Conservation (phyloP, 2,888 invertebrate genomes). For the Torymus auratus region DNA sequence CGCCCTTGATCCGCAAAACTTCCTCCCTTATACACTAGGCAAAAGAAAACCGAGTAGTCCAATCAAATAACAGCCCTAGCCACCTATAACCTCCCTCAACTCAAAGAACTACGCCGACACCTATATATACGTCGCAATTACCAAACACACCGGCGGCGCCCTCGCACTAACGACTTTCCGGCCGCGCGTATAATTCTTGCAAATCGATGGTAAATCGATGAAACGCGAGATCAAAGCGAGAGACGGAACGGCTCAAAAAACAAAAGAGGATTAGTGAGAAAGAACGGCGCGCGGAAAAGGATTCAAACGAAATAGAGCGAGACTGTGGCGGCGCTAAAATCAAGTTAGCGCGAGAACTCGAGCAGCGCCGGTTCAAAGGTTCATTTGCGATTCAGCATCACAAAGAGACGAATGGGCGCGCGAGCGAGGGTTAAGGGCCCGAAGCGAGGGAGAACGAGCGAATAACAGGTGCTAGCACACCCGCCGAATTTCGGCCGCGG, state of each 20-base stretch:
- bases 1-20: no score
- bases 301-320: slow-evolving; percentile 23
- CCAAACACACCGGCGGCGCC: no score
- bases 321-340: slow-evolving; percentile 32
- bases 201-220: slow-evolving; percentile 53
- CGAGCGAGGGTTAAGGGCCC: slow-evolving; percentile 51
- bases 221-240: slow-evolving; percentile 44
- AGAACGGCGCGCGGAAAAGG: slow-evolving; percentile 39
- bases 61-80: no score
- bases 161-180: no score
- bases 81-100: no score
- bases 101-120: no score
- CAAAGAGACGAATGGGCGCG: slow-evolving; percentile 42
- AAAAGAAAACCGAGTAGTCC: no score
- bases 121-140: no score
- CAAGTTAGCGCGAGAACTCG: slow-evolving; percentile 28
- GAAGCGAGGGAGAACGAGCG: slow-evolving; percentile 32
- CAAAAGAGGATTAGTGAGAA: slow-evolving; percentile 16
- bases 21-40: no score
- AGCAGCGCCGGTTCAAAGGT: slow-evolving; percentile 51
- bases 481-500: slow-evolving; percentile 28
- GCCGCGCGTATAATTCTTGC: slow-evolving; percentile 40
- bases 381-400: slow-evolving; percentile 55
- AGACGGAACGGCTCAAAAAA: not conserved
- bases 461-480: slow-evolving; percentile 47